These are phyloP conservation scores for Zaprionus inermis DNA, from an alignment of 1,140 invertebrate species.

Conservation along the genomic window DNA sequence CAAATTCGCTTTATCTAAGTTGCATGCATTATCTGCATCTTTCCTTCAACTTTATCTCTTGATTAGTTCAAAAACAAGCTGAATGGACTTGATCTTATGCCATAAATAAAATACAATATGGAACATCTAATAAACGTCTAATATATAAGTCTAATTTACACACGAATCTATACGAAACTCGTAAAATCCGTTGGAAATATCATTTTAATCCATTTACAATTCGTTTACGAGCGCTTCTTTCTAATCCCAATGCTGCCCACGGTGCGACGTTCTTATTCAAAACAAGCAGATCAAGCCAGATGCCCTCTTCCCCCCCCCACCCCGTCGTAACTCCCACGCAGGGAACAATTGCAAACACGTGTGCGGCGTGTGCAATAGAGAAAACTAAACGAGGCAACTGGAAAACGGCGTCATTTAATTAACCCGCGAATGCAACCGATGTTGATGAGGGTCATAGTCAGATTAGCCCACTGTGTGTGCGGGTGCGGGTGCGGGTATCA, in stretches of 20 bases:
- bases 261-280: conserved; percentile 29
- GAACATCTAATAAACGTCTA: neutral
- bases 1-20: too few relatives aligned
- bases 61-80: neutral
- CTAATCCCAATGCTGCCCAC: conserved; percentile 59
- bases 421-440: conserved; percentile 61
- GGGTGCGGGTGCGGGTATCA: conserved; percentile 1
- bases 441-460: conserved; percentile 47
- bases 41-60: neutral
- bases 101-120: neutral
- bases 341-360: conserved; percentile 74
- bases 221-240: conserved; percentile 63
- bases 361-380: conserved; percentile 65
- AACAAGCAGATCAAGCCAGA: conserved; percentile 28
- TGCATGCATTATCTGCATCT: neutral
- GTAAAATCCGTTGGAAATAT: conserved; percentile 15
- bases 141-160: neutral
- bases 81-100: neutral
- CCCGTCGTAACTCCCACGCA: neutral
- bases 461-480: neutral
- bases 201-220: conserved; percentile 46
- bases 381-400: conserved; percentile 29
- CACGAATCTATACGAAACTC: neutral
- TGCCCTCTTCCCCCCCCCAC: conserved; percentile 3
- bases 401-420: conserved; percentile 77